These are phyloP conservation scores for Dorcus parallelipipedus DNA, from an alignment of 2,888 invertebrate genomes.

Conservation along the genomic window DNA sequence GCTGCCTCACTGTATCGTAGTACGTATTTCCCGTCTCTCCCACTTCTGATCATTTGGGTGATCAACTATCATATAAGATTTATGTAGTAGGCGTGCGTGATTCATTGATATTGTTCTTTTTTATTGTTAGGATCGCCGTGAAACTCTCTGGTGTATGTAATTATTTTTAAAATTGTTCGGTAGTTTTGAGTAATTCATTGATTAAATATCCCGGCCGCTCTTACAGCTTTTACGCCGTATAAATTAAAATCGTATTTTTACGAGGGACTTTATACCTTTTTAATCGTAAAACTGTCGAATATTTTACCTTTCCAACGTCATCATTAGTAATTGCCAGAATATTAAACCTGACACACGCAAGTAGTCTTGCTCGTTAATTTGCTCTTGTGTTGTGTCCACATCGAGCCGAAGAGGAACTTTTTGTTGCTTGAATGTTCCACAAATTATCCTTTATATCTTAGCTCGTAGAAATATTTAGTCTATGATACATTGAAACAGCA, in stretches of 20 bases:
- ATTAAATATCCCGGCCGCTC: too few species aligned
- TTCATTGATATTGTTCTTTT: neutral
- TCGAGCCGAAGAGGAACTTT: too few species aligned
- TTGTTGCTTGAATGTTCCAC: too few species aligned
- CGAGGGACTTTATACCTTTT: neutral
- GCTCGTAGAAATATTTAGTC: too few species aligned
- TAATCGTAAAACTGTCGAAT: neutral
- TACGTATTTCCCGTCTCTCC: slow-evolving; percentile 25
- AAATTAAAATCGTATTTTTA: neutral
- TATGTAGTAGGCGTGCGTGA: slow-evolving; percentile 3
- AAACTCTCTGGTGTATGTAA: neutral
- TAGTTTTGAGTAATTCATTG: too few species aligned
- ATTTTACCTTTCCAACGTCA: neutral
- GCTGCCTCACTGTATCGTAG: slow-evolving; percentile 33
- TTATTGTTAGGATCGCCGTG: neutral
- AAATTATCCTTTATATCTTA: too few species aligned
- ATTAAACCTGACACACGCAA: too few species aligned
- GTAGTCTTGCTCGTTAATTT: too few species aligned
- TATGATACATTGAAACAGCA: too few species aligned
- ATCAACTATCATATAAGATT: slow-evolving; percentile 16
- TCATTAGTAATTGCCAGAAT: neutral
- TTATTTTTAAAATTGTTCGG: too few species aligned
- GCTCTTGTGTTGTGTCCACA: too few species aligned
- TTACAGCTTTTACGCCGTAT: too few species aligned
- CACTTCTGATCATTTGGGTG: slow-evolving; percentile 17